A percentile compares a stretch with the other conserved stretches of the same genome.
Conservation (phyloP, 2,797 vertebrate species). For the Tenualosa ilisha region DNA sequence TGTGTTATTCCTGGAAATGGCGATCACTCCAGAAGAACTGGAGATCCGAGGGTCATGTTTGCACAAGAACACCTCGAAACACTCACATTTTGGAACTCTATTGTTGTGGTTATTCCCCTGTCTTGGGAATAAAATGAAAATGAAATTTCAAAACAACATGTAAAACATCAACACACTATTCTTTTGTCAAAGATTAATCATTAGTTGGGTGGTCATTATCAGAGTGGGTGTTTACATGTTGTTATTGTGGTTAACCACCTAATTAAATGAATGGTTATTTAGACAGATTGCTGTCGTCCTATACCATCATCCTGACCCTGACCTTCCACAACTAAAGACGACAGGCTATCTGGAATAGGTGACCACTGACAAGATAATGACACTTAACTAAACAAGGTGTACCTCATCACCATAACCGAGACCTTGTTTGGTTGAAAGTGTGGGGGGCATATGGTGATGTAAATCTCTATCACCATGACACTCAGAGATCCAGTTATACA, state of each 20-base stretch:
- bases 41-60: conserved; percentile 8
- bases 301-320: neutral
- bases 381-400: neutral
- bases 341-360: neutral
- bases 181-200: neutral
- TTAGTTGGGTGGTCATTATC: neutral
- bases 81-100: neutral
- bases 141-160: neutral
- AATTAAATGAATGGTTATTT: neutral
- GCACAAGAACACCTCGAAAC: neutral
- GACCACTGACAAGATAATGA: neutral
- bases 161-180: neutral
- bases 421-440: neutral
- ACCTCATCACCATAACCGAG: neutral
- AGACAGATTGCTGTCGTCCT: neutral
- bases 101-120: neutral
- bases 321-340: neutral
- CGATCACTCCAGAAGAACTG: conserved; percentile 51
- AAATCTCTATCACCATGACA: neutral
- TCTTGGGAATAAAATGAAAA: neutral
- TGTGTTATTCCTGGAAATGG: conserved; percentile 59
- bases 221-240: neutral
- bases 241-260: neutral
- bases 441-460: neutral
- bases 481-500: neutral